Base-by-base conservation (phyloP, 2,797 vertebrate genomes). In the Crocidura indochinensis region DNA sequence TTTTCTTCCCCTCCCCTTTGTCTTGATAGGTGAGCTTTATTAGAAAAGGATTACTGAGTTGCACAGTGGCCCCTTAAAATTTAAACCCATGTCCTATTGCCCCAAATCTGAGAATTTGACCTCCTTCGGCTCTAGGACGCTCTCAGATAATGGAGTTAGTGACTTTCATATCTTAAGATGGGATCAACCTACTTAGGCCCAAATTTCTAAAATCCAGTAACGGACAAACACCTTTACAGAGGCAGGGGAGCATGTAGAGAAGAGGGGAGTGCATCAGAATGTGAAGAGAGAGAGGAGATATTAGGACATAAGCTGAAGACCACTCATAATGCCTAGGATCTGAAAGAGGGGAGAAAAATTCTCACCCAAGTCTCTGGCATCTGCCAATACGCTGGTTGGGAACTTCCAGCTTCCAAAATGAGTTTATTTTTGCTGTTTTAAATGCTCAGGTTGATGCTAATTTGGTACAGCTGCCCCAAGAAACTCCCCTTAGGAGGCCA, bases 41-140 rank as follows among this genome's bases (percentile, higher is more conserved):
- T 51, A 56, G 27, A 64, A 75, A n/a, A 91, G 27, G 9, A 44
- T n/a, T 31, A 1, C 14, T 15, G 9, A 1, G 14, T 46, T 83
- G 29, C 82, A 11, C 20, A 19, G 15, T 27, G 8, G 4, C 27
- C n/a, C 74, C 22, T 1, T 10, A 60, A 73, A 31, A 73, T 8
- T 26, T 22, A 53, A 3, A 10, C 27, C 29, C 2, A 5, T 24
- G 51, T 68, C 10, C 19, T 73, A 46, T n/a, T 6, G 12, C 67
- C 20, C 49, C n/a, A 80, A 73, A 64, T 6, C 47, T 83, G 17
- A 82, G 31, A 85, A 31, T n/a, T 47, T 62, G 62, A 53, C 10
- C 9, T 94, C 68, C n/a, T 68, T 77, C 46, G 64, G 51, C 9
- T 68, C 90, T 75, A 84, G 14, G 67, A 26, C 69, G 56, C 79